Evolutionary conservation across 2,797 vertebrate genomes (phyloP), one percentile per base, ranked within the genome.

Genomic region (Poecilia gillii): DNA sequence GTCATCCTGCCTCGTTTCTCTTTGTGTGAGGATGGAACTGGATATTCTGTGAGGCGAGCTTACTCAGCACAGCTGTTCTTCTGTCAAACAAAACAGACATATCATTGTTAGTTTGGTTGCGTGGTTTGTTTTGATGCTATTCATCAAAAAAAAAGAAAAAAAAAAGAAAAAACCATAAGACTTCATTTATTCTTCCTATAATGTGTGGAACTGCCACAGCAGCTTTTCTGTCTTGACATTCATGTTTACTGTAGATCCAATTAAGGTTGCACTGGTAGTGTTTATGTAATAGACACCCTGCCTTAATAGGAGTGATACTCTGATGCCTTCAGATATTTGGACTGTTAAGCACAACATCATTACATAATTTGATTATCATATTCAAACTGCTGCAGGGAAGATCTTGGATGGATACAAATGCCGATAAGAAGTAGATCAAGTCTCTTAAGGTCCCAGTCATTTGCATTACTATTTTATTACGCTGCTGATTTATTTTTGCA

Each of bases 351-450:
- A 75, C 89, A 91, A 89, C 88, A 87, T 81, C 74, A 87, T 94
- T 93, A 87, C 66, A 75, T 93, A 84, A 93, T 93, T 92, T 90
- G 85, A 94, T 94, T 94, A 90, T 75, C 88, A 92, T 93, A 91
- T 90, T 84, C 76, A 70, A 76, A 23, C 55, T 73, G 78, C 90
- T 81, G 25, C 1, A 1, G 82, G 85, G 74, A 66, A 80, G 68
- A 81, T 81, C 77, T 86, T 83, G 59, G 81, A 89, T 78, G 82
- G 80, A 88, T 85, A 86, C 73, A 76, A 86, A 79, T 33, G 33
- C 74, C 87, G 87, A 92, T 91, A 83, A 84, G 80, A 91, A 87
- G 79, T 87, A 89, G 87, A 87, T 88, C 78, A 78, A 77, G 87
- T 83, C 81, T 92, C 85, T 83, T 73, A 80, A 84, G 84, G 89